Evolutionary conservation across 2,888 invertebrate genomes (phyloP).

Genomic region (Acheta domesticus): DNA sequence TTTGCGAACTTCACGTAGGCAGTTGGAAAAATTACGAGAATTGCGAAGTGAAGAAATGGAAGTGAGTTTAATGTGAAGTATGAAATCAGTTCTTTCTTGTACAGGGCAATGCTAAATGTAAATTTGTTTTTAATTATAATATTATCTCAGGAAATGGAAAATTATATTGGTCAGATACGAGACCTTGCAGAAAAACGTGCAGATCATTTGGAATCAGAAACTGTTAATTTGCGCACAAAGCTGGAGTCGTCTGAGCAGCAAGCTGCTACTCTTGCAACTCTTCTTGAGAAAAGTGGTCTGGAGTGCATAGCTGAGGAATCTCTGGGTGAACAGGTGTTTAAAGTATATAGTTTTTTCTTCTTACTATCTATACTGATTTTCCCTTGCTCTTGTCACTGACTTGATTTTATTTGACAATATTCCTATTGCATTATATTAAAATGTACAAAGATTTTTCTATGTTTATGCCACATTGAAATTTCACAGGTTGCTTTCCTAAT

Average conservation of each 20-base stretch:
- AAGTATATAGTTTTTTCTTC: conserved; percentile 18
- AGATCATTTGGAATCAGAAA: conserved; percentile 43
- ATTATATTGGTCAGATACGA: conserved; percentile 46
- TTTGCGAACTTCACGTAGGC: conserved; percentile 46
- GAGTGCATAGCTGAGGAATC: conserved; percentile 46
- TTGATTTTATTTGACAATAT: not conserved
- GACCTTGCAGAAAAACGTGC: conserved; percentile 45
- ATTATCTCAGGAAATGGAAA: conserved; percentile 45
- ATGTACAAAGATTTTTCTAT: no score
- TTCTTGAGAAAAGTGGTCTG: conserved; percentile 48
- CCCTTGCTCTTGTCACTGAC: not conserved
- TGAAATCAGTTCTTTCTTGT: no score
- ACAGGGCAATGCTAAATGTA: no score
- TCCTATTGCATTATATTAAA: no score
- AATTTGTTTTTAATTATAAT: no score
- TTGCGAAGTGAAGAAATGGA: conserved; percentile 48
- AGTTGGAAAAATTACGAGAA: conserved; percentile 47
- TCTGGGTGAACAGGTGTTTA: conserved; percentile 46
- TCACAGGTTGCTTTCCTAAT: conserved; percentile 49
- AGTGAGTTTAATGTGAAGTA: conserved; percentile 37
- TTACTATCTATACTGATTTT: not conserved
- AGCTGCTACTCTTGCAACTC: conserved; percentile 40
- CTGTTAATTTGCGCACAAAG: conserved; percentile 39
- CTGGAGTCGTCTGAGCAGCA: conserved; percentile 40
- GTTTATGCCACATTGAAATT: no score